Evolutionary conservation across 2,888 invertebrate genomes (phyloP).

Genomic region (Meliscaeva auricollis): DNA sequence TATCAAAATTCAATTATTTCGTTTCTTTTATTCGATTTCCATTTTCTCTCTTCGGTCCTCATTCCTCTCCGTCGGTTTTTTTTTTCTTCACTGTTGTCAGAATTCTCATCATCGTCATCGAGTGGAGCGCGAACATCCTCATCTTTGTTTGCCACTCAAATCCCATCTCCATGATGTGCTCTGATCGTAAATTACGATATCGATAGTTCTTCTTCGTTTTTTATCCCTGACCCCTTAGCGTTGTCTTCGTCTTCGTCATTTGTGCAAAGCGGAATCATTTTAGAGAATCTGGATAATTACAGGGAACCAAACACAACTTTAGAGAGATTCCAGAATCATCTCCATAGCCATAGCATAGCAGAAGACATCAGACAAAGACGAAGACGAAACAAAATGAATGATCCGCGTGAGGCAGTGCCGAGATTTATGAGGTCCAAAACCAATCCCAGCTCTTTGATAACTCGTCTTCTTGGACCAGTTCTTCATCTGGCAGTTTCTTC

Average conservation of each 20-base stretch:
- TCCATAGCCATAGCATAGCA: not conserved
- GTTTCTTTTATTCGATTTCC: slow-evolving; percentile 68
- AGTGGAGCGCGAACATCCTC: slow-evolving; percentile 56
- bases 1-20: slow-evolving; percentile 75
- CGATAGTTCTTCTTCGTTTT: slow-evolving; percentile 57
- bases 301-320: slow-evolving; percentile 50
- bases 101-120: slow-evolving; percentile 50
- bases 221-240: not conserved
- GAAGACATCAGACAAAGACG: slow-evolving; percentile 28
- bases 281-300: slow-evolving; percentile 74
- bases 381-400: slow-evolving; percentile 69
- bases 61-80: not conserved
- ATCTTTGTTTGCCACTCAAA: slow-evolving; percentile 52
- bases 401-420: slow-evolving; percentile 68
- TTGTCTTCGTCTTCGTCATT: too few relatives aligned
- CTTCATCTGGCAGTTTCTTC: slow-evolving; percentile 41
- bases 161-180: slow-evolving; percentile 11
- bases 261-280: slow-evolving; percentile 63
- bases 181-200: slow-evolving; percentile 74
- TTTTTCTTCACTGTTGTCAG: slow-evolving; percentile 24
- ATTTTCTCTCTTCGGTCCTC: not conserved
- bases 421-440: slow-evolving; percentile 73
- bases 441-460: slow-evolving; percentile 68
- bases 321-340: slow-evolving; percentile 30
- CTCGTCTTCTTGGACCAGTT: slow-evolving; percentile 58